Evolutionary conservation across 2,113 vertebrate species (phyloP), one percentile per base, ranked within the genome.

Genomic region (Setophaga coronata): DNA sequence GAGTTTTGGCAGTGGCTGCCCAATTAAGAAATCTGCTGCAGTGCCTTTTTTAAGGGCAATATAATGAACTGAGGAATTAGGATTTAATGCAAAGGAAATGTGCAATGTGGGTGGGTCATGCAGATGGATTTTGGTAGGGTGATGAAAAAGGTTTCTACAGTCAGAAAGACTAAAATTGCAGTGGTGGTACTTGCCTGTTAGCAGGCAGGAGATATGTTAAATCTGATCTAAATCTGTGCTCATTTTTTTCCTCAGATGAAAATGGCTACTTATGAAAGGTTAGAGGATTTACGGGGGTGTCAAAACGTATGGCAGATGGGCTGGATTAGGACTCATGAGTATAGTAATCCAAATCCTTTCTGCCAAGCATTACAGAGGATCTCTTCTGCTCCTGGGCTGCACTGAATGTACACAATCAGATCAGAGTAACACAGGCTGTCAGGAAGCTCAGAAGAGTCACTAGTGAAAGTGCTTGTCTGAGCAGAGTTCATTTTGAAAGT

Each of bases 201-300:
- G 76, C 64, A 90, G 56, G 67, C 82, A 85, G 73, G 64, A 90
- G 64, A 47, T 26, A 73, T 79, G 40, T 93, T 90, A 87, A 96
- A 91, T 90, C 82, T 94, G 29, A 95, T 95, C 71, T 54, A 64
- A 87, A 69, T 79, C 73, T 76, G 40, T 79, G 36, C 93, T 47
- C 53, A 38, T 90, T 96, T 95, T 95, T 92, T 87, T 54, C 86
- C 58, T 76, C 60, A 78, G 73, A 94, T 94, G 76, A 91, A 96
- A 94, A 97, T 80, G 80, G 65, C 92, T 95, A 48, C 86, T 96
- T 95, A 82, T 29, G 73, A 90, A 95, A 95, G 84, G 79, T 74
- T 95, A 84, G 87, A 93, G 87, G 92, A 96, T 96, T 96, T 97
- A 96, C 90, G 84, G 87, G 53, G 42, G 77, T 95, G 71, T 88